Evolutionary conservation across 2,797 vertebrate genomes (phyloP), one percentile per base, ranked within the genome.

Genomic region (Sebastolobus altivelis): DNA sequence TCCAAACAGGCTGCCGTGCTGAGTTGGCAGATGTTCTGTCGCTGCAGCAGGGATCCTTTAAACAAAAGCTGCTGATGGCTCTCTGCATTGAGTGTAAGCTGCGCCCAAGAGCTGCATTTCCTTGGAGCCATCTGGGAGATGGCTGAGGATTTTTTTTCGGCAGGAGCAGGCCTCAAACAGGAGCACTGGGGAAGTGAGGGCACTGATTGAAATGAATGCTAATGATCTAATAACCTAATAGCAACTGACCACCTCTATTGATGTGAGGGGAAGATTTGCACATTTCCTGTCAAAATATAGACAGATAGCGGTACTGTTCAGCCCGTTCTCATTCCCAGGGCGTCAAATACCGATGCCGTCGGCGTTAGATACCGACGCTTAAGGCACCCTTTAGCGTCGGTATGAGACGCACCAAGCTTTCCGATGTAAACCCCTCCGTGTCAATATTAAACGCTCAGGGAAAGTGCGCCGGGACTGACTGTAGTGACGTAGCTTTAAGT

Each of bases 1-100:
- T 92, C 79, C 79, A 72, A 91, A 83, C 62, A 35, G 88, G 82
- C 88, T 77, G 79, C 80, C n/a, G 46, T 82, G 87, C 86, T 83
- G 87, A 79, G 81, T 72, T 90, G 90, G 87, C 90, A 94, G 91
- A 94, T 93, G 90, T 93, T 94, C 85, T 77, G 82, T 89, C 66
- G 43, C 93, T 86, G 89, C 85, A 83, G 74, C 70, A 9, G 81
- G 54, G 81, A 79, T 76, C 84, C 80, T 89, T 79, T 77, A 88
- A 89, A 87, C 86, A 91, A 90, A 87, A 87, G 85, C 85, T 77
- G 88, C 63, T 31, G 78, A 89, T 87, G 90, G 80, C 84, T 87
- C 86, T 91, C 81, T 70, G 75, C 25, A 2, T 52, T 8, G 77
- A 81, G 66, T 29, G 77, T 68, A 29, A 83, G 83, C 82, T 25